Evolutionary conservation across 2,888 invertebrate genomes (phyloP).

Genomic region (Apodemia hepburni): DNA sequence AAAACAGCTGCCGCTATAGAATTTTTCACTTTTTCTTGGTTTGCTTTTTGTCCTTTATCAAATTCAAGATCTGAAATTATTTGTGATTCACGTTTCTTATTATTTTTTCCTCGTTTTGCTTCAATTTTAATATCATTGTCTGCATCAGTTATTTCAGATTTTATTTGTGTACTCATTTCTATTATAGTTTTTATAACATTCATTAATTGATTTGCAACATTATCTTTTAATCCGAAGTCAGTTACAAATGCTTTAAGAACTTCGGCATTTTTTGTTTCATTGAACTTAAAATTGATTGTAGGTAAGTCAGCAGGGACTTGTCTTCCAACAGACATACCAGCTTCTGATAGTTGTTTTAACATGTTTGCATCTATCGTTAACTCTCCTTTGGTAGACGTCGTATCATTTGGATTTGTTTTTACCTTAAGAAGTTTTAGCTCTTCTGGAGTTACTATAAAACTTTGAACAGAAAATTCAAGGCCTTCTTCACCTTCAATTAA

Average conservation of each 20-base stretch:
- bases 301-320: slow-evolving; percentile 82
- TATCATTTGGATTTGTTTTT: slow-evolving; percentile 73
- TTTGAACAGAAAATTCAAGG: slow-evolving; percentile 85
- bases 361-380: slow-evolving; percentile 83
- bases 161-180: slow-evolving; percentile 73
- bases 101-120: slow-evolving; percentile 49
- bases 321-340: slow-evolving; percentile 84
- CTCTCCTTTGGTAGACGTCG: slow-evolving; percentile 78
- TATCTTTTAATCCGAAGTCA: slow-evolving; percentile 72
- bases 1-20: slow-evolving; percentile 76
- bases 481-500: slow-evolving; percentile 83
- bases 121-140: slow-evolving; percentile 42
- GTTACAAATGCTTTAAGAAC: slow-evolving; percentile 70
- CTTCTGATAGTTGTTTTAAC: slow-evolving; percentile 83
- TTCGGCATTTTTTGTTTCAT: slow-evolving; percentile 71
- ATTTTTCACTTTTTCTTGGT: slow-evolving; percentile 75
- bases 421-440: slow-evolving; percentile 71
- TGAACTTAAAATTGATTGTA: slow-evolving; percentile 78
- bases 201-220: slow-evolving; percentile 75
- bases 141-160: slow-evolving; percentile 56
- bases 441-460: slow-evolving; percentile 80
- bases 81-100: slow-evolving; percentile 50
- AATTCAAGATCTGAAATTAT: slow-evolving; percentile 39
- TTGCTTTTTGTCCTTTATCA: slow-evolving; percentile 50
- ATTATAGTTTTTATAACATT: slow-evolving; percentile 72